Conservation (phyloP, 2,797 vertebrate genomes). For the Microhierax caerulescens region DNA sequence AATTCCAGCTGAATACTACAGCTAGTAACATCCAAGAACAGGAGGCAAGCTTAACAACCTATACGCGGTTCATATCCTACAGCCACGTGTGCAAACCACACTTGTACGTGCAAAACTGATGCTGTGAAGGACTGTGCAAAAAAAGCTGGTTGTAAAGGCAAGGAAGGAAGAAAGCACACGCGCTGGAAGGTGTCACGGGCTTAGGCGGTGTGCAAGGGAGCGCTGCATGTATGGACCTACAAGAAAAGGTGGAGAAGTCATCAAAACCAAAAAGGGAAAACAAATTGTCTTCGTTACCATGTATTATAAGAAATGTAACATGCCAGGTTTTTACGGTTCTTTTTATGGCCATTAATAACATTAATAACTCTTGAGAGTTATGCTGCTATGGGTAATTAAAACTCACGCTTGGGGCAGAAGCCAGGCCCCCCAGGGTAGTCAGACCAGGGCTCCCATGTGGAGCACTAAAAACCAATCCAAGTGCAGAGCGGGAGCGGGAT, state of each 20-base stretch:
- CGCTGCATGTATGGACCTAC: neutral
- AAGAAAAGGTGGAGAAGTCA: neutral
- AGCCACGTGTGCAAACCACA: neutral
- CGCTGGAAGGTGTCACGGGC: neutral
- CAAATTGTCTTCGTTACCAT: constrained; percentile 38
- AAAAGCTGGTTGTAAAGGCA: neutral
- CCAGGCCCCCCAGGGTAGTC: neutral
- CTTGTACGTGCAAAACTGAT: neutral
- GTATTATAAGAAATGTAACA: constrained; percentile 42
- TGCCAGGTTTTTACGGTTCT: constrained; percentile 52
- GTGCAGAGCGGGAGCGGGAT: neutral
- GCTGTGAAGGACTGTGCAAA: neutral
- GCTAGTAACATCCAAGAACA: neutral
- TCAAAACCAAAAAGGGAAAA: constrained; percentile 37
- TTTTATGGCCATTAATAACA: constrained; percentile 67
- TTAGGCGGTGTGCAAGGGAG: neutral
- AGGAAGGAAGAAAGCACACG: neutral
- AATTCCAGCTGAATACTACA: neutral
- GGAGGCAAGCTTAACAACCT: neutral
- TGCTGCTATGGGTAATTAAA: constrained; percentile 60
- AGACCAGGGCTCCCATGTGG: neutral
- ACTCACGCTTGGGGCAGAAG: constrained; percentile 35
- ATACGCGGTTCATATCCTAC: neutral
- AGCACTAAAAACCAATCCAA: neutral
- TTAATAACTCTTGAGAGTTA: constrained; percentile 39